These are phyloP conservation scores for Pedetes capensis DNA, from an alignment of 2,113 vertebrate genomes.

Conservation along the genomic window DNA sequence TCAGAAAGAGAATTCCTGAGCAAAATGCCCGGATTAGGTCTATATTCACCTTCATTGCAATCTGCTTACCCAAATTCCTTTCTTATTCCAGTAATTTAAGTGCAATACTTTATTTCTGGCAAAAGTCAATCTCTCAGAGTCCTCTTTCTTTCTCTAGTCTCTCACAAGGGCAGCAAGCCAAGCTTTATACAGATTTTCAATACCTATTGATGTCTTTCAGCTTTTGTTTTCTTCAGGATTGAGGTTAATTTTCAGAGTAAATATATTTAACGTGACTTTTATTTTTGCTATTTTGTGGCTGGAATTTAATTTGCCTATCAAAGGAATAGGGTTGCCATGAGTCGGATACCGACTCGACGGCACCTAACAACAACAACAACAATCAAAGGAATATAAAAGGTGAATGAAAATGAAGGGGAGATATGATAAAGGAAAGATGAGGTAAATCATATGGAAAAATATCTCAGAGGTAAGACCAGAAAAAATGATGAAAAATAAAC, in stretches of 20 bases:
- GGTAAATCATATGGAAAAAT: background rate
- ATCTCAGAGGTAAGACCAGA: background rate
- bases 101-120: background rate
- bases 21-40: background rate
- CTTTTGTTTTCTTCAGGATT: background rate
- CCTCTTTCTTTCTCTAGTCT: background rate
- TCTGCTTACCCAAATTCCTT: background rate
- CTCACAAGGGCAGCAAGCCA: background rate
- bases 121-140: background rate
- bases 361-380: no score
- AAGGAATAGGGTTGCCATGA: no score
- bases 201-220: background rate
- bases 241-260: background rate
- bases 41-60: background rate
- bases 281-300: background rate
- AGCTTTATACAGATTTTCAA: background rate
- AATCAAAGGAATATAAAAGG: background rate
- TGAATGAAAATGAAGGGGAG: background rate
- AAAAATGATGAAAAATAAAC: background rate
- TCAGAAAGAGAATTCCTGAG: background rate
- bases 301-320: background rate
- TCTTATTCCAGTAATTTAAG: background rate
- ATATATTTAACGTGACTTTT: background rate
- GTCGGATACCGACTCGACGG: no score
- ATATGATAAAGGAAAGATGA: background rate